Evolutionary conservation across 1,140 invertebrate species (phyloP).

Genomic region (Drosophila malerkotliana): DNA sequence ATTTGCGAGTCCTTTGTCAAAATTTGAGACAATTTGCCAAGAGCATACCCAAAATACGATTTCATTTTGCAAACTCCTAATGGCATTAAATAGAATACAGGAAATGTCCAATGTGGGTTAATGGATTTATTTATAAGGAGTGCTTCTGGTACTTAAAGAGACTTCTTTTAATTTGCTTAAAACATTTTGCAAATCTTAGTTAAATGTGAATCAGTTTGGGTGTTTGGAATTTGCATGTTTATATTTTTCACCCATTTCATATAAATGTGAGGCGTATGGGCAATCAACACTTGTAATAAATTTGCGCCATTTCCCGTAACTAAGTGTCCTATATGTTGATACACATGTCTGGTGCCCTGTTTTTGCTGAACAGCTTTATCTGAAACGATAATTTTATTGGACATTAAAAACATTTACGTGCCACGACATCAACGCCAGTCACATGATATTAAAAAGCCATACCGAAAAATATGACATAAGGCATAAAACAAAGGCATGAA

Average conservation of each 20-base stretch:
- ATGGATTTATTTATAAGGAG: neutral
- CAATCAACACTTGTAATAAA: conserved; percentile 46
- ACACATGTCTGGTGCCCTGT: conserved; percentile 32
- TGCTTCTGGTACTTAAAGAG: neutral
- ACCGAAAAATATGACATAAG: conserved; percentile 61
- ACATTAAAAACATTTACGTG: conserved; percentile 78
- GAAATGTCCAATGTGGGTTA: conserved; percentile 13
- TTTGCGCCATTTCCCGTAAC: conserved; percentile 23
- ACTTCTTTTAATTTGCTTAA: neutral
- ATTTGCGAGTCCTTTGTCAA: conserved; percentile 48
- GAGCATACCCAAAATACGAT: conserved; percentile 21
- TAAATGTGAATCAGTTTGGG: neutral
- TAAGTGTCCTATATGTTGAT: conserved; percentile 21
- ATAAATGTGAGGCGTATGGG: conserved; percentile 8
- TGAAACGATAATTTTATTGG: conserved; percentile 74
- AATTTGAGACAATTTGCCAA: conserved; percentile 57
- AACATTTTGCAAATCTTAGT: neutral
- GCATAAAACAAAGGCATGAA: conserved; percentile 43
- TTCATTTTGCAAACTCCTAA: conserved; percentile 12
- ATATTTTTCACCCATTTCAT: neutral
- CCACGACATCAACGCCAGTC: conserved; percentile 59
- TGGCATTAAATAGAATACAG: conserved; percentile 21
- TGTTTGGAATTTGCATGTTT: conserved; percentile 15
- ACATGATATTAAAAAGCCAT: conserved; percentile 76
- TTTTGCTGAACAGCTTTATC: conserved; percentile 59